Evolutionary conservation across 2,797 vertebrate species (phyloP), one percentile per base, ranked within the genome.

Genomic region (Clamator glandarius): DNA sequence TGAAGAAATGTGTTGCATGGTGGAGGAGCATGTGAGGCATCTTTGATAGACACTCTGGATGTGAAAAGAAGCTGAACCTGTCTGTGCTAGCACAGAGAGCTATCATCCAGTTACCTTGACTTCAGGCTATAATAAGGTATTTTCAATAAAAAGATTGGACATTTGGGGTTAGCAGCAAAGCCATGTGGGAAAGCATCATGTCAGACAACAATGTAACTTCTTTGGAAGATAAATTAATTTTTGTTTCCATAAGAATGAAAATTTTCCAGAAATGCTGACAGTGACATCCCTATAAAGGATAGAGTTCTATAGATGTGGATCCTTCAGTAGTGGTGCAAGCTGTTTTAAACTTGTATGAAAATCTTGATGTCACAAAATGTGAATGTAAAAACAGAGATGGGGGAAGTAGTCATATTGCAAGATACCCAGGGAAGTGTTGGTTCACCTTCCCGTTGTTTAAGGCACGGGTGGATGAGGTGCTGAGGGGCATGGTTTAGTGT

Each of bases 291-390:
- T 28, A 52, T 50, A 82, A 87, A 87, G 39, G 16, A 63, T 42
- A n/a, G n/a, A n/a, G 16, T 76, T 70, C 92, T 76, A 59, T 0
- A 74, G 42, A 75, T 54, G 26, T 8, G 4, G 36, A 55, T 84
- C 26, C 72, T 81, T 82, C 52, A 35, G 73, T 13, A 59, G 35
- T 21, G 20, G 35, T 88, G 44, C 16, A 76, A 59, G 29, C 48
- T 93, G 54, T 26, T 92, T 91, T 51, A 35, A 61, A 68, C 76
- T 54, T 51, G 80, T 78, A 81, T 63, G 46, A 90, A 94, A 91
- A 73, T 24, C 48, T 26, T 67, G 89, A 84, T 94, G 80, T 81
- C 87, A 92, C 23, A 92, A 93, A 97, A 92, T 19, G 14, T 86
- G 61, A 69, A 28, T 76, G 29, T 41, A 79, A 57, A 79, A 85